Evolutionary conservation across 2,888 invertebrate genomes (phyloP), one percentile per base, ranked within the genome.

Genomic region (Heliconius ethilla): DNA sequence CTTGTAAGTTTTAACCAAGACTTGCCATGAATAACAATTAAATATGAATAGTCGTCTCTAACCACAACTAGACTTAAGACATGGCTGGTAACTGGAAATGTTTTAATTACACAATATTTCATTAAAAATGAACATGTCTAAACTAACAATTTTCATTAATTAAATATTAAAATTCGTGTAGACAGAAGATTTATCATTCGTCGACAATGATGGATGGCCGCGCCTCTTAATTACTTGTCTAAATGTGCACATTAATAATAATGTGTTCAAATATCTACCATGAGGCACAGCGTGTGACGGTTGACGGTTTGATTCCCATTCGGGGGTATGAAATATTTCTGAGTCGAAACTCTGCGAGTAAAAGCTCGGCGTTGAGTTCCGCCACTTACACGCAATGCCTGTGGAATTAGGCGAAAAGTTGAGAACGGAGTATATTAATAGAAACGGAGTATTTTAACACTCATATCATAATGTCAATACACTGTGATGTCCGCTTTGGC

Each of bases 131-230:
- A 59, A 59, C 59, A n/a, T 59, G 59, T 59, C n/a, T n/a, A 59
- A 40, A 45, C 62, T 22, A 59, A 72, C 29, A 51, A 45, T 74
- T 65, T 63, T 62, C 63, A 63, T 74, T 65, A 74, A 74, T 74
- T 74, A 74, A 74, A 74, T 74, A 63, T 74, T 74, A 74, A 74
- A 74, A 74, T 65, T 63, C 40, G 25, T 65, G 65, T 65, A 63
- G 63, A 83, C 84, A 81, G 84, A 80, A 83, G 78, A 87, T 85
- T 85, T 85, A 85, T 85, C 83, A 83, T 83, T 77, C 73, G 55
- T 3, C 78, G 87, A 86, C 87, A 80, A 83, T 87, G 87, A 87
- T 83, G 74, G 83, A 87, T 84, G 65, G 55, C 29, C 7, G 18
- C 18, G 83, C 73, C 81, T 81, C 82, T 81, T 83, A 84, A 85